phyloP scores from a whole-genome alignment of 2,113 vertebrate genomes.

The Heterocephalus glaber region DNA sequence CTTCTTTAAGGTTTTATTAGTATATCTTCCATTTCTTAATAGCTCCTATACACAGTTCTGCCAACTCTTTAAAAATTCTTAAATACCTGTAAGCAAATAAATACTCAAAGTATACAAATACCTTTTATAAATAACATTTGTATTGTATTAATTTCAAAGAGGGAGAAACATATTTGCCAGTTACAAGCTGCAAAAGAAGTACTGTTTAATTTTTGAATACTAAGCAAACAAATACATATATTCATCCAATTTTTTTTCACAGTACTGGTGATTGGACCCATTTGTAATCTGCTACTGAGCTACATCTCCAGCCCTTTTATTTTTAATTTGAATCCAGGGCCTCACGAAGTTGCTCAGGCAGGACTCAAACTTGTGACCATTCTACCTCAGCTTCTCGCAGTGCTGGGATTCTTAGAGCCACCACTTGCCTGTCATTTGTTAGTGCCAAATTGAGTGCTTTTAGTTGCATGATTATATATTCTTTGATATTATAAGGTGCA shows the following conservation, averaged over 20 bases:
- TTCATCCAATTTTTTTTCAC: neutral
- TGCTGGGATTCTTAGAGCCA: neutral
- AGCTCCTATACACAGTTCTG: neutral
- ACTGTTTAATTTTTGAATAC: slow-evolving; percentile 3
- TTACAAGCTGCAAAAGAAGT: neutral
- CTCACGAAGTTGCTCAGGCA: neutral
- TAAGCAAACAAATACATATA: neutral
- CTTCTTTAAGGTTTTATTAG: slow-evolving; percentile 2
- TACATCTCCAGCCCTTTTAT: neutral
- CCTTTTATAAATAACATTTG: slow-evolving; percentile 1
- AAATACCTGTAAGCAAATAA: neutral
- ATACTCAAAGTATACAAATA: neutral
- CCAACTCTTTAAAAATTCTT: slow-evolving; percentile 28
- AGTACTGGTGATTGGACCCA: neutral
- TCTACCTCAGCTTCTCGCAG: neutral
- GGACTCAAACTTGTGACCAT: neutral
- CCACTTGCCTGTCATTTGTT: neutral
- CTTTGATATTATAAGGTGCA: slow-evolving; percentile 10
- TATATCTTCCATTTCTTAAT: neutral
- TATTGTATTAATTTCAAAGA: slow-evolving; percentile 34
- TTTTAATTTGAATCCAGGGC: neutral
- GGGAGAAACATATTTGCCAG: neutral
- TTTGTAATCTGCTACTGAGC: neutral
- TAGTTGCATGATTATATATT: neutral
- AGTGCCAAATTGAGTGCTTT: neutral